phyloP scores from a whole-genome alignment of 2,888 invertebrate species.

The Dioctria rufipes region DNA sequence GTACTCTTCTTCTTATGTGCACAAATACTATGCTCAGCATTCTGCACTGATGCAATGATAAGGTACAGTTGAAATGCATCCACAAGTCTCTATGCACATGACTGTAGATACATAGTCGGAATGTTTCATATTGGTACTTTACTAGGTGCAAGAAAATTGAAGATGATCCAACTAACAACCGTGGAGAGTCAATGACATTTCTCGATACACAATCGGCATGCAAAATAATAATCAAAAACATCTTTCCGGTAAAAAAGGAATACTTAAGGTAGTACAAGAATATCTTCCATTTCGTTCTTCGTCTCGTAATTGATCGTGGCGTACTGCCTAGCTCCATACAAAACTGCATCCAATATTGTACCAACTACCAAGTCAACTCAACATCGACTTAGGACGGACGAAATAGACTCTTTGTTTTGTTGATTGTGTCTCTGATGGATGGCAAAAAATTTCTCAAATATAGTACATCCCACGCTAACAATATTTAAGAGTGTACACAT shows the following conservation, averaged over 20 bases:
- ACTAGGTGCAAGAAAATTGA: not conserved
- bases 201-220: not conserved
- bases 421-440: not conserved
- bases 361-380: too few species aligned
- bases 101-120: conserved; percentile 22
- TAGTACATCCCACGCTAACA: too few species aligned
- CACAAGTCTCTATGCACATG: conserved; percentile 25
- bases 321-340: too few species aligned
- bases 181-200: conserved; percentile 29
- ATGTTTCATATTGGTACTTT: not conserved
- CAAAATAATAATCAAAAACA: conserved; percentile 29
- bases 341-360: too few species aligned
- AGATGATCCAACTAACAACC: conserved; percentile 6
- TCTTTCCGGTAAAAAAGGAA: conserved; percentile 26
- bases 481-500: too few species aligned
- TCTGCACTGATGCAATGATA: conserved; percentile 27
- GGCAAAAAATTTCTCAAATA: too few species aligned
- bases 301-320: not conserved
- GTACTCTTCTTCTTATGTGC: conserved; percentile 26
- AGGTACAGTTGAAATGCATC: conserved; percentile 30
- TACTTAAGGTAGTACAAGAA: not conserved
- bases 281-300: conserved; percentile 6
- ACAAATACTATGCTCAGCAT: conserved; percentile 14
- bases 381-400: not conserved
- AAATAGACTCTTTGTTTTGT: not conserved